These are phyloP conservation scores for Metacarcinus magister DNA, from an alignment of 2,888 invertebrate species.

Conservation along the genomic window DNA sequence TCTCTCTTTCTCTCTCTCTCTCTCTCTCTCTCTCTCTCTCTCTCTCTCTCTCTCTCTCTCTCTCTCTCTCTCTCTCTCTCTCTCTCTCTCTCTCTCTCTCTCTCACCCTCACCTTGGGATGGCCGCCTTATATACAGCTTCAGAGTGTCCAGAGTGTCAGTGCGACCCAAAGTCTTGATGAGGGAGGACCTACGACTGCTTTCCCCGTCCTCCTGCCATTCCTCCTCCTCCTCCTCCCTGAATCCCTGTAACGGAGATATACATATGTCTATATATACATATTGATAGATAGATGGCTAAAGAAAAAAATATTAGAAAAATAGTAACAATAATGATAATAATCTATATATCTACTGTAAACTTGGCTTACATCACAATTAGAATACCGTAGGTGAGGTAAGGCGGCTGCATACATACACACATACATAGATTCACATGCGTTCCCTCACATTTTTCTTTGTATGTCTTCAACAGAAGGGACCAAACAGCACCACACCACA, in stretches of 20 bases:
- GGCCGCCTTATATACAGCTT: conserved; percentile 80
- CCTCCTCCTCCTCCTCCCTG: conserved; percentile 66
- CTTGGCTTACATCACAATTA: too few relatives aligned
- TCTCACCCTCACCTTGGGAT: conserved; percentile 68
- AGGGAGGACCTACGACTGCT: conserved; percentile 78
- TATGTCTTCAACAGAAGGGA: neutral
- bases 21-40: conserved; percentile 26
- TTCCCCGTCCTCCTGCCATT: conserved; percentile 66
- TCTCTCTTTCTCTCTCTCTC: neutral
- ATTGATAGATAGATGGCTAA: neutral
- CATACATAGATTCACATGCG: neutral
- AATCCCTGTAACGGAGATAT: neutral
- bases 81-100: conserved; percentile 12
- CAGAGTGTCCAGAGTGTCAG: conserved; percentile 74
- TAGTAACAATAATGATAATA: neutral
- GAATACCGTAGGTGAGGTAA: too few relatives aligned
- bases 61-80: neutral
- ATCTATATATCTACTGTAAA: neutral
- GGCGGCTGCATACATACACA: neutral
- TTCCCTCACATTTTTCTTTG: neutral
- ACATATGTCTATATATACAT: neutral
- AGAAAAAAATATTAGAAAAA: neutral
- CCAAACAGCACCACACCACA: too few relatives aligned
- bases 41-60: conserved; percentile 11
- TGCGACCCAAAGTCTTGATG: conserved; percentile 80